Evolutionary conservation across 2,113 vertebrate genomes (phyloP).

Genomic region (Eupsittula cactorum): DNA sequence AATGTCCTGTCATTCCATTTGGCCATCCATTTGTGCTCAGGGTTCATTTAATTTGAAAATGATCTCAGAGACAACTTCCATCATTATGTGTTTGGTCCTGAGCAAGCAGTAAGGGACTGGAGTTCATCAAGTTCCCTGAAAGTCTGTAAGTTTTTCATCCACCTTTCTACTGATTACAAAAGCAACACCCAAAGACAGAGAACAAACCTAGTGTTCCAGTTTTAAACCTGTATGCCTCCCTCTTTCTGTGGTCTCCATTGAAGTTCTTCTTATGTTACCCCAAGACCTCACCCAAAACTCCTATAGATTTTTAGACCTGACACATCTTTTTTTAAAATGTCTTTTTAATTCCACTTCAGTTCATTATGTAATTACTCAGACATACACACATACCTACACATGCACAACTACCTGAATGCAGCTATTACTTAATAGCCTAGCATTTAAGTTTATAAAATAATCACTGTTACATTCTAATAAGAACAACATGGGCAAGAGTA

Average conservation of each 20-base stretch:
- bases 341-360: background rate
- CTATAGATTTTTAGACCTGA: background rate
- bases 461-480: background rate
- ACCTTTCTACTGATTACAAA: background rate
- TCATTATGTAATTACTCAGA: background rate
- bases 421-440: background rate
- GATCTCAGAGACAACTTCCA: background rate
- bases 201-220: accelerated
- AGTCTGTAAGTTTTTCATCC: background rate
- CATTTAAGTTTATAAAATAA: background rate
- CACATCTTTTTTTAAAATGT: background rate
- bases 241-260: background rate
- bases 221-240: background rate
- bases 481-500: background rate
- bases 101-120: background rate
- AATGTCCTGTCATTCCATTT: background rate
- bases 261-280: background rate
- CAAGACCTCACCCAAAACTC: background rate
- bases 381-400: background rate
- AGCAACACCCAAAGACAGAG: background rate
- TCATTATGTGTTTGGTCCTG: background rate
- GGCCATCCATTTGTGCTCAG: background rate
- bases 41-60: background rate
- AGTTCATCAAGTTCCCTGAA: background rate
- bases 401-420: background rate